phyloP scores from a whole-genome alignment of 2,888 invertebrate species.

The Steromphala cineraria region DNA sequence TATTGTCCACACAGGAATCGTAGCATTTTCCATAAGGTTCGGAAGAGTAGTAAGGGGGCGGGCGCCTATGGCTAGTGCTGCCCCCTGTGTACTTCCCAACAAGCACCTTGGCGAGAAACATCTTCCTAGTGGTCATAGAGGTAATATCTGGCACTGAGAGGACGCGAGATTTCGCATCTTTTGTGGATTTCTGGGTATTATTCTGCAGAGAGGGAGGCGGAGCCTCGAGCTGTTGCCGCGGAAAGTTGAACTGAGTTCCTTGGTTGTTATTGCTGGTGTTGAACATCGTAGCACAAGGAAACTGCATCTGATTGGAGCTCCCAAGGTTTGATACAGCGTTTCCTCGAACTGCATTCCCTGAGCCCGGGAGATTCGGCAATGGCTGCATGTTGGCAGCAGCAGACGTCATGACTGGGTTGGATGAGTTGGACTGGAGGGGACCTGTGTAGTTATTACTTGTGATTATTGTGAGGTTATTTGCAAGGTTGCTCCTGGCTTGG shows the following conservation, averaged over 20 bases:
- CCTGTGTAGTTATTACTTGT: background rate
- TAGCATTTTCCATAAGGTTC: slow-evolving; percentile 68
- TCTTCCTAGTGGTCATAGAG: slow-evolving; percentile 39
- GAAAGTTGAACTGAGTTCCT: background rate
- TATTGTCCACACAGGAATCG: slow-evolving; percentile 71
- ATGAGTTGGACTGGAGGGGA: background rate
- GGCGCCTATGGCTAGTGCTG: slow-evolving; percentile 58
- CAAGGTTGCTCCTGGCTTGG: slow-evolving; percentile 5
- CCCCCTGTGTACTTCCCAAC: slow-evolving; percentile 69
- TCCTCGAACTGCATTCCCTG: background rate
- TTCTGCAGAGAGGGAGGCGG: background rate
- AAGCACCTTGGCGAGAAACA: slow-evolving; percentile 69
- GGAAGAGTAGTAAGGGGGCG: slow-evolving; percentile 54
- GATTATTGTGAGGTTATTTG: background rate
- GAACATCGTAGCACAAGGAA: background rate
- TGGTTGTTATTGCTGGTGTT: background rate
- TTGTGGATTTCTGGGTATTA: background rate
- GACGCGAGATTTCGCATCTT: background rate
- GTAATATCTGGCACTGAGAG: slow-evolving; percentile 16
- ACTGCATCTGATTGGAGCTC: background rate
- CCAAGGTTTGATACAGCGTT: background rate
- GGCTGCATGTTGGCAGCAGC: background rate
- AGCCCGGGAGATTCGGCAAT: background rate
- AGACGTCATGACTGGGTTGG: background rate
- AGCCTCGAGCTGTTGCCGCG: background rate